Conservation (phyloP, 2,113 vertebrate genomes). For the Hymenochirus boettgeri region DNA sequence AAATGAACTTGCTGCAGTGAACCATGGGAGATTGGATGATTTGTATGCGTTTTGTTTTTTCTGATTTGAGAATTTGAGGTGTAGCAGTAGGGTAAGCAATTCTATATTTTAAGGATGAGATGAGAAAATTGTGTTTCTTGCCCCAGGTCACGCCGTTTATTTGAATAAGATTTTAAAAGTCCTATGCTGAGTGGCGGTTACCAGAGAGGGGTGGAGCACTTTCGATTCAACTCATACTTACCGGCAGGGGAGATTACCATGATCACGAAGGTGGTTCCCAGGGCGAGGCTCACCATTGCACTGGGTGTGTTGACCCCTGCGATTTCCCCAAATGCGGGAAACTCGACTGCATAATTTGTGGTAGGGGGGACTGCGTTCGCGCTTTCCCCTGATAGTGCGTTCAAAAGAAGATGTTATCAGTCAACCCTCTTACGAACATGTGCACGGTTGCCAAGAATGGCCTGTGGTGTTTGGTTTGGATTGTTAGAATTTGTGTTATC, state of each 20-base stretch:
- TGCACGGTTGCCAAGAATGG: no score
- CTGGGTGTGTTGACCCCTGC: constrained; percentile 28
- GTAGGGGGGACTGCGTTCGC: constrained; percentile 15
- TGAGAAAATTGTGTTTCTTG: no score
- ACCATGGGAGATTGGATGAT: not conserved
- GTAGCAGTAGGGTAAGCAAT: no score
- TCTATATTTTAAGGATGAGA: no score
- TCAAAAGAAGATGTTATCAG: not conserved
- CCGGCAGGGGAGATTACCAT: not conserved
- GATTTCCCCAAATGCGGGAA: constrained; percentile 33
- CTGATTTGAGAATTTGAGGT: no score
- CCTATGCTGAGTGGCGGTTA: not conserved
- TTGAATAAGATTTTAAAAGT: not conserved
- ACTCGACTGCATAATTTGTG: constrained; percentile 23
- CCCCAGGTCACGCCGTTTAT: no score
- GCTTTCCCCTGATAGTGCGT: not conserved
- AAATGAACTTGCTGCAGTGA: not conserved
- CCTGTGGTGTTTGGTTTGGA: no score
- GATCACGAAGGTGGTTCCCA: constrained; percentile 11
- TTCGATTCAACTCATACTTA: not conserved
- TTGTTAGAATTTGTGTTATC: no score
- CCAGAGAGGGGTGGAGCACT: not conserved
- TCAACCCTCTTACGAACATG: no score
- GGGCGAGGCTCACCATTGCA: constrained; percentile 23
- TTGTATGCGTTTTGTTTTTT: no score